These are phyloP conservation scores for Cyanoliseus patagonus DNA, from an alignment of 2,113 vertebrate genomes.

Conservation along the genomic window DNA sequence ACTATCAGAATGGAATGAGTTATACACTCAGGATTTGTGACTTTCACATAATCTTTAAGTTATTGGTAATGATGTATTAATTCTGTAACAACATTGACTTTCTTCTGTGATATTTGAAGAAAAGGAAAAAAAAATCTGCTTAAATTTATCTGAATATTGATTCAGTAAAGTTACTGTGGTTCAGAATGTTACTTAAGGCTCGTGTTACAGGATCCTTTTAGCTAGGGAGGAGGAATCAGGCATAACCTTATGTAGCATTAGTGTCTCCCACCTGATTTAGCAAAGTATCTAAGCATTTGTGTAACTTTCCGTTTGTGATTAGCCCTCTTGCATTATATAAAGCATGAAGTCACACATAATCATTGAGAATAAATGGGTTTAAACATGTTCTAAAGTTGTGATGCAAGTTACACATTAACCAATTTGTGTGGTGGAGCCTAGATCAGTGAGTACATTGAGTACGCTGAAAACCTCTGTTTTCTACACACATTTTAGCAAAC, in stretches of 20 bases:
- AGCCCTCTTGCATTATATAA: not conserved
- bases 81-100: not conserved
- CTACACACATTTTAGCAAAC: not conserved
- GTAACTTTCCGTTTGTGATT: not conserved
- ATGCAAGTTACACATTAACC: not conserved
- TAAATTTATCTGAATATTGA: not conserved
- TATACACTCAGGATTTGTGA: not conserved
- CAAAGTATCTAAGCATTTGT: not conserved
- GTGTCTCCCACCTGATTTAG: rapidly evolving
- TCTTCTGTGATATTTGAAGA: not conserved
- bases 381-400: not conserved
- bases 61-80: not conserved
- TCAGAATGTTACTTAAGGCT: not conserved
- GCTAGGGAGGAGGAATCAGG: not conserved
- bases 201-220: not conserved
- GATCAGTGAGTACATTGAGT: not conserved
- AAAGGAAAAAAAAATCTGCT: not conserved
- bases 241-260: not conserved
- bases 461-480: not conserved
- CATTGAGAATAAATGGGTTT: not conserved
- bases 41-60: not conserved
- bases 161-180: not conserved
- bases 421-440: not conserved
- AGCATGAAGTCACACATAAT: not conserved
- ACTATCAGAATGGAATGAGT: not conserved